phyloP scores from a whole-genome alignment of 2,888 invertebrate species.

The Rhogogaster chlorosoma region DNA sequence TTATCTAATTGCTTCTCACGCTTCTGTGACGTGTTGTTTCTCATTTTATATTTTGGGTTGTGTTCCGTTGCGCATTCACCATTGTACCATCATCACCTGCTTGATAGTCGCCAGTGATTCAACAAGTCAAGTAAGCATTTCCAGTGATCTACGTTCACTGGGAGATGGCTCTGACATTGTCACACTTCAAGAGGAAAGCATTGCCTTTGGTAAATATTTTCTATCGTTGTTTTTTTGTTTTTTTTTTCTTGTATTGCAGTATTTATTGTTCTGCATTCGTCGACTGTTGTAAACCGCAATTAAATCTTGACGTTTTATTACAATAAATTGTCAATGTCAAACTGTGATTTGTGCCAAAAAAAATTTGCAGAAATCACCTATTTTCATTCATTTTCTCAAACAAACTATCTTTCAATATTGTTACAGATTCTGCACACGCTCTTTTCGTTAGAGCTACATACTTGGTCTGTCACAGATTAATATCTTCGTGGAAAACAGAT shows the following conservation, averaged over 20 bases:
- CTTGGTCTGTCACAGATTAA: slow-evolving; percentile 95
- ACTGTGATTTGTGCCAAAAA: not conserved
- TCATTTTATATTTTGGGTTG: slow-evolving; percentile 68
- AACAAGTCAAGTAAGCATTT: slow-evolving; percentile 77
- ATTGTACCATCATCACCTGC: slow-evolving; percentile 71
- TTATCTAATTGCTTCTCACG: slow-evolving; percentile 53
- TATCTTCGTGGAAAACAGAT: slow-evolving; percentile 98
- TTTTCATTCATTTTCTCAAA: slow-evolving; percentile 42
- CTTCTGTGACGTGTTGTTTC: slow-evolving; percentile 64
- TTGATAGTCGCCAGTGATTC: slow-evolving; percentile 77
- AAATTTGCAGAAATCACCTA: not conserved
- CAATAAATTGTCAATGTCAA: not conserved
- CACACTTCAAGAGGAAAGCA: slow-evolving; percentile 76
- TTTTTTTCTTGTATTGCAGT: slow-evolving; percentile 58
- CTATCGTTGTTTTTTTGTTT: too few relatives aligned
- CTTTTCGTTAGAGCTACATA: slow-evolving; percentile 95
- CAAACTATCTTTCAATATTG: slow-evolving; percentile 55
- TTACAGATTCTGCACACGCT: slow-evolving; percentile 90
- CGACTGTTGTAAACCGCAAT: not conserved
- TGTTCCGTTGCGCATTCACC: slow-evolving; percentile 72
- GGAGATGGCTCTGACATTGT: slow-evolving; percentile 76
- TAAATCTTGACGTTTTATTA: slow-evolving; percentile 26
- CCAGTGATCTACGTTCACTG: slow-evolving; percentile 76
- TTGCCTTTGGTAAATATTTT: slow-evolving; percentile 75
- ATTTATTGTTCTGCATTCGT: slow-evolving; percentile 38